Conservation (phyloP, 2,113 vertebrate genomes). For the Coptodon rendalli region DNA sequence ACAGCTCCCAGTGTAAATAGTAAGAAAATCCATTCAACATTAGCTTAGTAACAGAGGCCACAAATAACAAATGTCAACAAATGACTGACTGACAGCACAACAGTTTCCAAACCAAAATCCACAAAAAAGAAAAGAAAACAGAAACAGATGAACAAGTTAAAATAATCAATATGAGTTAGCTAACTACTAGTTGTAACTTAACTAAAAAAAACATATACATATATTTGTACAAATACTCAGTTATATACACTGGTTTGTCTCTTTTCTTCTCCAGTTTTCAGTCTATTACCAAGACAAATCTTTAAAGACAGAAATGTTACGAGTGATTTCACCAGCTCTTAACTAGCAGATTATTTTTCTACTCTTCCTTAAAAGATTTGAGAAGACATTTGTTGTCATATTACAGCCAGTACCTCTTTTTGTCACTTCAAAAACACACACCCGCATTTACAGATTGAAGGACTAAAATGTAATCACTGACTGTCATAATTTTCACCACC, state of each 20-base stretch:
- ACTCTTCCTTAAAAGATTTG: background rate
- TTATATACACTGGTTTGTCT: background rate
- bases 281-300: background rate
- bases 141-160: background rate
- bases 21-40: background rate
- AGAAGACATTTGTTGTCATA: background rate
- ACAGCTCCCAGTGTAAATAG: background rate
- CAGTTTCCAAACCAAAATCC: background rate
- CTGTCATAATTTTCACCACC: conserved; percentile 4
- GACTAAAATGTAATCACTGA: background rate
- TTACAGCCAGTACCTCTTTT: background rate
- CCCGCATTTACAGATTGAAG: background rate
- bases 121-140: background rate
- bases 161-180: background rate
- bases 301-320: background rate
- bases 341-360: background rate
- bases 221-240: background rate
- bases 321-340: background rate
- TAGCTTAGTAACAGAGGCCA: background rate
- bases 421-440: background rate
- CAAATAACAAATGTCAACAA: background rate
- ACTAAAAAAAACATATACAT: background rate
- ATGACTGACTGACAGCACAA: background rate
- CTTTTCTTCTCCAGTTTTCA: background rate
- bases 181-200: background rate